Evolutionary conservation across 2,888 invertebrate genomes (phyloP).

Genomic region (Drosophila buzzatii): DNA sequence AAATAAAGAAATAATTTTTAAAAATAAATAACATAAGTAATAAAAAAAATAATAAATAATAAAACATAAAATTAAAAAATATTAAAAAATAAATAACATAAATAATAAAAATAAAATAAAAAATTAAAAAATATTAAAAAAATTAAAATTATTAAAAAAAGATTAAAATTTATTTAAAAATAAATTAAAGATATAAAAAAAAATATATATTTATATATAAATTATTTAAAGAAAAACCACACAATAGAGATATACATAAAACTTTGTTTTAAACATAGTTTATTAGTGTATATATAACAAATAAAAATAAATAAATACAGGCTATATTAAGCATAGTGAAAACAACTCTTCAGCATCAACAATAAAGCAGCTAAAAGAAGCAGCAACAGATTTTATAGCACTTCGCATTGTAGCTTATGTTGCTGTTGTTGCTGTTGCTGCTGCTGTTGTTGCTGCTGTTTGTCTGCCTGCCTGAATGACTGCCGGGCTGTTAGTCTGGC

Average conservation of each 20-base stretch:
- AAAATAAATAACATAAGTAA: too few species aligned
- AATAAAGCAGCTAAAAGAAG: conserved; percentile 33
- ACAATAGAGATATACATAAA: too few species aligned
- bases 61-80: too few species aligned
- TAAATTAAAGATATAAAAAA: not conserved
- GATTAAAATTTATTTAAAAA: too few species aligned
- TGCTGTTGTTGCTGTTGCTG: conserved; percentile 11
- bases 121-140: too few species aligned
- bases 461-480: conserved; percentile 9
- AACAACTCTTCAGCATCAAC: conserved; percentile 7
- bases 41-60: too few species aligned
- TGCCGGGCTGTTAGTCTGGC: conserved; percentile 9
- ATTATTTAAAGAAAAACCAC: not conserved
- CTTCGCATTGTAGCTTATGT: conserved; percentile 32
- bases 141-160: too few species aligned
- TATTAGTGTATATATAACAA: not conserved
- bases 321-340: conserved; percentile 2
- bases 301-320: not conserved
- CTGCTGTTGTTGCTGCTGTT: not conserved
- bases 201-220: not conserved
- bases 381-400: conserved; percentile 49
- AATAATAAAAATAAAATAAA: not conserved
- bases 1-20: too few species aligned
- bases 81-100: too few species aligned
- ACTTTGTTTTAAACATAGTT: too few species aligned